These are phyloP conservation scores for Andrena bicolor DNA, from an alignment of 2,888 invertebrate genomes.

Conservation along the genomic window DNA sequence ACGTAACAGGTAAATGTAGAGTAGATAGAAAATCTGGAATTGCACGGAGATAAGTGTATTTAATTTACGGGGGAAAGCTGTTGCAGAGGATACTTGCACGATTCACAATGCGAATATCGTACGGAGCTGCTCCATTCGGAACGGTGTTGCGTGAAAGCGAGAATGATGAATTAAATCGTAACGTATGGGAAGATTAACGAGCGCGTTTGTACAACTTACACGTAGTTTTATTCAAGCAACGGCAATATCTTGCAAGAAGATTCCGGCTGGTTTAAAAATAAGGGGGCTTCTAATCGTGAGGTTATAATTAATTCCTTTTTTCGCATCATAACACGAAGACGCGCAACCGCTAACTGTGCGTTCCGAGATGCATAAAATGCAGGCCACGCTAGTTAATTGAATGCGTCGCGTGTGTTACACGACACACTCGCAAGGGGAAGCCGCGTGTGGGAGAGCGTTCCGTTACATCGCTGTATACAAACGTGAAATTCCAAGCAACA, in stretches of 20 bases:
- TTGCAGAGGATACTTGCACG: neutral
- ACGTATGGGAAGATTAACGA: constrained; percentile 13
- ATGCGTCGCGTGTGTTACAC: neutral
- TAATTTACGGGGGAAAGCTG: neutral
- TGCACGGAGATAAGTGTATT: neutral
- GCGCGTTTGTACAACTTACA: constrained; percentile 52
- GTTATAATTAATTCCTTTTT: constrained; percentile 76
- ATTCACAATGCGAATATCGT: neutral
- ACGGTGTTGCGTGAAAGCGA: neutral
- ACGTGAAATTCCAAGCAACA: neutral
- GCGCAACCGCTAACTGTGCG: constrained; percentile 47
- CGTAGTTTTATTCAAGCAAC: constrained; percentile 31
- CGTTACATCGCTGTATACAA: neutral
- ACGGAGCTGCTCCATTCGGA: neutral
- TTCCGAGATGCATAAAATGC: constrained; percentile 68
- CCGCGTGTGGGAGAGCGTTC: neutral
- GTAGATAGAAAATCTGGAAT: neutral
- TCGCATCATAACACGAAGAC: constrained; percentile 73
- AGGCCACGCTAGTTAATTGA: constrained; percentile 71
- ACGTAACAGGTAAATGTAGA: constrained; percentile 3
- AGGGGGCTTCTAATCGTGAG: constrained; percentile 71
- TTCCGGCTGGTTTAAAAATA: constrained; percentile 65
- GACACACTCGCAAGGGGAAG: constrained; percentile 16
- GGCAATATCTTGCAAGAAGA: constrained; percentile 43
- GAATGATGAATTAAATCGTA: constrained; percentile 53